Base-by-base conservation (phyloP, 2,888 invertebrate genomes). In the Rhopalosiphum nymphaeae region DNA sequence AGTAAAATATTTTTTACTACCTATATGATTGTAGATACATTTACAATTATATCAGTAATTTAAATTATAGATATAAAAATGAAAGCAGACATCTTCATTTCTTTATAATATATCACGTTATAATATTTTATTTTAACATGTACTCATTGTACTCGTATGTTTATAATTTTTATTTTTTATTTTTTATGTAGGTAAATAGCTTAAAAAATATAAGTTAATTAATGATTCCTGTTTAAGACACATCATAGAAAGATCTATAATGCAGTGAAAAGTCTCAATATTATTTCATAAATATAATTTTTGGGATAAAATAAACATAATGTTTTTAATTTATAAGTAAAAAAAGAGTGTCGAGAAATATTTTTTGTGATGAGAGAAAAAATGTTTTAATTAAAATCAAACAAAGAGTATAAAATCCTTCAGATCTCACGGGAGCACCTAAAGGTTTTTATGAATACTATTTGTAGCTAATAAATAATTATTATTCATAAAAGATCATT, bases 401-500 rank as follows among this genome's bases (percentile, higher is more conserved):
- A 89, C 46, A 84, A 89, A 93, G n/a, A 29, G 46, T 36, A 89
- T 84, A 84, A 89, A 89, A 89, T 44, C 0, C 26, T 67, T 57
- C n/a, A 36, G 26, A 84, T 57, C 78, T 56, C 84, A 29, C 1
- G 84, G n/a, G 67, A 89, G 3, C 21, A 67, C n/a, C 25, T 89
- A 11, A 53, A 78, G 42, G n/a, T 53, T 92, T 78, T 89, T 42
- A 93, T 89, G 44, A 78, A 53, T 16, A n/a, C n/a, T 56, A 42
- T 56, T 78, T 56, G 29, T 78, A 78, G 36, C 29, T 36, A 78
- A 78, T 78, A 78, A 78, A 78, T 21, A 93, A 89, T 89, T 89
- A 93, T 93, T 89, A 89, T 93, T 89, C 78, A 25, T 29, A 87
- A 88, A 92, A 56, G 16, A 89, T 78, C 53, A 89, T 78, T 89